Conservation (phyloP, 23 tunicate genomes). For the Halocynthia roretzi region DNA sequence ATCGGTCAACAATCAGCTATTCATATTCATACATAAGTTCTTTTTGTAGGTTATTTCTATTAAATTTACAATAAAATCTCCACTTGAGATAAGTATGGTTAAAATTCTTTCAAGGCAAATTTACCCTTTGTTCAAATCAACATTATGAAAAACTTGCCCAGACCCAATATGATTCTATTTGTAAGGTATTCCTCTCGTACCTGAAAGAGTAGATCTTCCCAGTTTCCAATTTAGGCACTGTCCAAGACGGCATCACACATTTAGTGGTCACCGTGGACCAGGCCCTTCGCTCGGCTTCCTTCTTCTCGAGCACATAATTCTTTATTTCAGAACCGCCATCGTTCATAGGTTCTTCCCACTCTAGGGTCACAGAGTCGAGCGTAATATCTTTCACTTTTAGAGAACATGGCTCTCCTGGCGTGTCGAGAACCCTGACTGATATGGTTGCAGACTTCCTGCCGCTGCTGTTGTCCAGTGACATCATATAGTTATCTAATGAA, state of each 20-base stretch:
- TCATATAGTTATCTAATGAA: conserved; percentile 16
- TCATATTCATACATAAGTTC: no score
- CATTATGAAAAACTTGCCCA: no score
- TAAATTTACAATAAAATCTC: no score
- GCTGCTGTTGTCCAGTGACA: conserved; percentile 22
- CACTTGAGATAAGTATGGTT: no score
- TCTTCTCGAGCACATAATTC: conserved; percentile 24
- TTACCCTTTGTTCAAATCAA: no score
- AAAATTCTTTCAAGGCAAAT: no score
- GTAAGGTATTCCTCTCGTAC: no score
- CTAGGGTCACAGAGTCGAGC: conserved; percentile 15
- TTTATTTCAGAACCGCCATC: conserved; percentile 31
- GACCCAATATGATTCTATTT: no score
- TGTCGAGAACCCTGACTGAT: conserved; percentile 13
- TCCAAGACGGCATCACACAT: conserved; percentile 40
- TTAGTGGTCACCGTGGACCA: conserved; percentile 78
- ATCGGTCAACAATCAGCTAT: no score
- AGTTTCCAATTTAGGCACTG: conserved; percentile 26
- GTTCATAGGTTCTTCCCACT: conserved; percentile 20
- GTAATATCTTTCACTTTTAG: conserved; percentile 19
- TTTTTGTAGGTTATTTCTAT: no score
- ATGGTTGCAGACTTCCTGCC: conserved; percentile 20
- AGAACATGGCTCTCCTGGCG: conserved; percentile 28
- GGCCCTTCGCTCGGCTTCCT: conserved; percentile 60
- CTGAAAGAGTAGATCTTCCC: conserved; percentile 9